These are phyloP conservation scores for Nomada flava DNA, from an alignment of 2,888 invertebrate genomes.

Conservation along the genomic window DNA sequence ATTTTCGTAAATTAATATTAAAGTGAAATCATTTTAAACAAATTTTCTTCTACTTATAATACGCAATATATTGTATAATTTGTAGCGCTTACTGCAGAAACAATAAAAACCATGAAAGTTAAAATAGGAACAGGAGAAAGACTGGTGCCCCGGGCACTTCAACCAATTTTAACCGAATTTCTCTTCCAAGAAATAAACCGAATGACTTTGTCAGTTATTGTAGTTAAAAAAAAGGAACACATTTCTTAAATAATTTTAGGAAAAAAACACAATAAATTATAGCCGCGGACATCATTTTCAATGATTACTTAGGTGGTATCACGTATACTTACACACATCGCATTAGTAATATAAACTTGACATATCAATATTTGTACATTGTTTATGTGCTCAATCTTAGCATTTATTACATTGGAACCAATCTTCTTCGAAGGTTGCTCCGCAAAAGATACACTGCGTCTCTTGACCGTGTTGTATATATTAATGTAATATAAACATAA, in stretches of 20 bases:
- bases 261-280: neutral
- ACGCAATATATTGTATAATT: too few relatives aligned
- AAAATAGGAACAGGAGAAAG: too few relatives aligned
- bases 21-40: too few relatives aligned
- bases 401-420: neutral
- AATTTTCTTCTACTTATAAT: too few relatives aligned
- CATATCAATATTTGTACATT: neutral
- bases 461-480: neutral
- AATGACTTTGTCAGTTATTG: neutral
- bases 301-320: neutral
- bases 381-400: neutral
- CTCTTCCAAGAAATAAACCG: neutral
- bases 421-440: neutral
- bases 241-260: neutral
- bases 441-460: neutral
- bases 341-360: neutral
- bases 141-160: neutral
- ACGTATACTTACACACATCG: neutral
- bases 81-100: too few relatives aligned
- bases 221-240: neutral
- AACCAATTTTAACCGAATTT: neutral
- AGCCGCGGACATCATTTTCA: neutral
- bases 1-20: too few relatives aligned
- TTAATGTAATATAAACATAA: too few relatives aligned
- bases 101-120: too few relatives aligned